Evolutionary conservation across 2,797 vertebrate genomes (phyloP).

Genomic region (Hipposideros larvatus): DNA sequence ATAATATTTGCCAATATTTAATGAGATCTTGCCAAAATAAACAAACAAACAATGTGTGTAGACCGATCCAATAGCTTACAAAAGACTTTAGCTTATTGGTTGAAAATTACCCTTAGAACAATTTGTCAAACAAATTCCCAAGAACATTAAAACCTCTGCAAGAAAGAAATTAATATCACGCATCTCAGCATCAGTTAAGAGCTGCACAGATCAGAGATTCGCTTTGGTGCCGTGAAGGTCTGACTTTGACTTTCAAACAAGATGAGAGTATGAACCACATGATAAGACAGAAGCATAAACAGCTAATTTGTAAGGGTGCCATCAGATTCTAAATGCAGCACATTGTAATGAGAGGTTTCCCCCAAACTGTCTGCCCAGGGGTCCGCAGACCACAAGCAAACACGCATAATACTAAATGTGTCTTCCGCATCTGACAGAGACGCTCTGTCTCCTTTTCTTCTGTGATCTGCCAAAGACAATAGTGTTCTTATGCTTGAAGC

Average conservation of each 20-base stretch:
- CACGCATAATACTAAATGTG: too few relatives aligned
- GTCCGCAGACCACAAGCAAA: background rate
- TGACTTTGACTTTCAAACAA: slow-evolving; percentile 39
- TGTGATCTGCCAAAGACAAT: background rate
- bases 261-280: background rate
- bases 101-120: slow-evolving; percentile 63
- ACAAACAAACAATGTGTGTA: background rate
- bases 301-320: background rate
- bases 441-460: background rate
- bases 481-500: background rate
- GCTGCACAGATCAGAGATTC: slow-evolving; percentile 49
- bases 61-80: background rate
- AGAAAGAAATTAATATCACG: slow-evolving; percentile 57
- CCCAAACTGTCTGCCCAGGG: background rate
- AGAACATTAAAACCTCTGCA: slow-evolving; percentile 63
- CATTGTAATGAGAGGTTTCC: too few relatives aligned
- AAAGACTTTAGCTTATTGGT: background rate
- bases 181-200: slow-evolving; percentile 49
- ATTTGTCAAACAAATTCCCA: slow-evolving; percentile 72
- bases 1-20: slow-evolving; percentile 20
- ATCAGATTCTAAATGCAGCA: too few relatives aligned
- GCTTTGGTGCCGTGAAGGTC: background rate
- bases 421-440: background rate
- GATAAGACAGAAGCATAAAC: background rate
- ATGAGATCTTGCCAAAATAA: background rate